Conservation (phyloP, 2,113 vertebrate species). For the Xyrauchen texanus region DNA sequence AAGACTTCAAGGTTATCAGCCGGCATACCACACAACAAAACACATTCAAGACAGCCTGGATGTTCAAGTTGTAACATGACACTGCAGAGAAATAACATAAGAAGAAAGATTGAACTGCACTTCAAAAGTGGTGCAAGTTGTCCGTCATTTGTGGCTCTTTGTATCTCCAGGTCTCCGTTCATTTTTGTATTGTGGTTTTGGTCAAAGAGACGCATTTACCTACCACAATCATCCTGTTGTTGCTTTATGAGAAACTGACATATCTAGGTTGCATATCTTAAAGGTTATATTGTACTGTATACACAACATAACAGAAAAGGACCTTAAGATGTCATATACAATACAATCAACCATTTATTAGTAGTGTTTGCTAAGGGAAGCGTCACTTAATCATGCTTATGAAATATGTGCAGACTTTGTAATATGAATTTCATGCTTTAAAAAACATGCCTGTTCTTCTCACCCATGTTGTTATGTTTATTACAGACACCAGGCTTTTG, state of each 20-base stretch:
- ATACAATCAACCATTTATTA: too few species aligned
- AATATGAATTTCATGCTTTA: neutral
- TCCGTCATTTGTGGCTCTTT: neutral
- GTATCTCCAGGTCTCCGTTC: neutral
- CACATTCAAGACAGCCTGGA: conserved; percentile 9
- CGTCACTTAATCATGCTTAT: too few species aligned
- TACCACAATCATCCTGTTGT: conserved; percentile 10
- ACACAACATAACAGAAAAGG: neutral
- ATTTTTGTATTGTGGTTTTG: neutral
- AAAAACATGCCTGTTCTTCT: neutral
- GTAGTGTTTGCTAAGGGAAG: too few species aligned
- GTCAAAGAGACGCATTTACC: neutral
- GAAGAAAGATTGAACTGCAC: neutral
- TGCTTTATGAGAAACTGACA: neutral
- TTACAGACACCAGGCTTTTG: conserved; percentile 34
- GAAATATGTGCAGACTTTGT: neutral
- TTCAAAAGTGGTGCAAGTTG: neutral
- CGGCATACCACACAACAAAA: neutral
- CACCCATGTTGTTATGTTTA: neutral
- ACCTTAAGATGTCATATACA: too few species aligned
- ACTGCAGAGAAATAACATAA: neutral
- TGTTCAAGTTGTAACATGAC: conserved; percentile 23
- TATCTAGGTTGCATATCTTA: neutral
- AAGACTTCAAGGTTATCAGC: neutral
- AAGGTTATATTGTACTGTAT: neutral